Conservation (phyloP, 2,797 vertebrate species). For the Morelia viridis region DNA sequence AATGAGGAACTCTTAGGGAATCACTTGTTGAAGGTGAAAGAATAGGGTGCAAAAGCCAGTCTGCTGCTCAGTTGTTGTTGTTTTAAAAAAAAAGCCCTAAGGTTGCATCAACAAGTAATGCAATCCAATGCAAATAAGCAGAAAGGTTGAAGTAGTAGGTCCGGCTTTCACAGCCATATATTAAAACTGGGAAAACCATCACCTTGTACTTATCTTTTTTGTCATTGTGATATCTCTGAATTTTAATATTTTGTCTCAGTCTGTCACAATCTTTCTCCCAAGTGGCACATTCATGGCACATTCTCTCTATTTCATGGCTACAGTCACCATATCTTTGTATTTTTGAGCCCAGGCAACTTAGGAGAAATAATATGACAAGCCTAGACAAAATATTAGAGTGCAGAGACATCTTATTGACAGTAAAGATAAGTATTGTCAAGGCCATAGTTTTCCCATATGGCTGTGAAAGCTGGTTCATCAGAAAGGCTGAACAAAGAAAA, state of each 20-base stretch:
- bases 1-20: not conserved
- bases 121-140: not conserved
- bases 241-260: conserved; percentile 11
- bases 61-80: not conserved
- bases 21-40: not conserved
- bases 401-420: not conserved
- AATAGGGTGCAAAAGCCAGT: not conserved
- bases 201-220: not conserved
- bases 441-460: not conserved
- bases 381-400: not conserved
- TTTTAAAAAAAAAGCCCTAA: not conserved
- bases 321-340: not conserved
- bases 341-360: not conserved
- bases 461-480: not conserved
- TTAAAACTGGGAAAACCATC: not conserved
- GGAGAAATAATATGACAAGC: not conserved
- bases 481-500: not conserved
- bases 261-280: not conserved
- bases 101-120: not conserved
- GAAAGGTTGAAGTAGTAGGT: not conserved
- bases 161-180: not conserved
- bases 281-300: not conserved
- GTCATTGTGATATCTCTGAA: not conserved
- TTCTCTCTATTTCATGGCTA: not conserved
- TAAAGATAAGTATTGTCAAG: not conserved